Base-by-base conservation (phyloP, 2,113 vertebrate genomes). In the Elephas maximus region DNA sequence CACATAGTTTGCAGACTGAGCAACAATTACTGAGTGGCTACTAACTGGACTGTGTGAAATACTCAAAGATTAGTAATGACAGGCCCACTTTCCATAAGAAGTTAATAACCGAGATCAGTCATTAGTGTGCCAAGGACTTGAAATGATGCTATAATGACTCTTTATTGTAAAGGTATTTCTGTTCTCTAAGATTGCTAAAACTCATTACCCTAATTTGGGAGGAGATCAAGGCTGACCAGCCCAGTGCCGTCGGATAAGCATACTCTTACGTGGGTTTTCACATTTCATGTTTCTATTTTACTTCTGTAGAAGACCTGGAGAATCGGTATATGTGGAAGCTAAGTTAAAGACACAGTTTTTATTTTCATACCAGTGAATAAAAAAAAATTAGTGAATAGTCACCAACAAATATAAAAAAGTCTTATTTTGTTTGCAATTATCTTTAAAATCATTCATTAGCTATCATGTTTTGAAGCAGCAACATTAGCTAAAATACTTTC, bases 391-490 rank as follows among this genome's bases (percentile, higher is more conserved):
- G 33, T 86, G 81, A 33, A 78, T 24, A 69, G 48, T 69, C 78
- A 94, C 44, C 44, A 87, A 78, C 7, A 67, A 67, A 77, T 44
- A 1, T 65, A 73, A 37, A 82, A 86, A 81, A 62, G 20, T 69
- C 23, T 93, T 86, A 83, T 48, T 94, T 93, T 83, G 8, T 88
- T 93, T 60, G 20, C 26, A 89, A 76, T 28, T 62, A 48, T 82
- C 33, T 8, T 95, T 77, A 65, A 33, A 84, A 80, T 90, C 73
- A 53, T 87, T 92, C 26, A 69, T 92, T 33, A 62, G 6, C 30
- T 67, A n/a, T 73, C 10, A 33, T 48, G 87, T 89, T 85, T 82
- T 45, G 41, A 63, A 85, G 5, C 0, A 82, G 21, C 21, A 96
- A 83, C 30, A 45, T 79, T 80, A 82, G 76, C 67, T 63, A 51